These are phyloP conservation scores for Psephotus haematonotus DNA, from an alignment of 2,113 vertebrate species.

Conservation along the genomic window DNA sequence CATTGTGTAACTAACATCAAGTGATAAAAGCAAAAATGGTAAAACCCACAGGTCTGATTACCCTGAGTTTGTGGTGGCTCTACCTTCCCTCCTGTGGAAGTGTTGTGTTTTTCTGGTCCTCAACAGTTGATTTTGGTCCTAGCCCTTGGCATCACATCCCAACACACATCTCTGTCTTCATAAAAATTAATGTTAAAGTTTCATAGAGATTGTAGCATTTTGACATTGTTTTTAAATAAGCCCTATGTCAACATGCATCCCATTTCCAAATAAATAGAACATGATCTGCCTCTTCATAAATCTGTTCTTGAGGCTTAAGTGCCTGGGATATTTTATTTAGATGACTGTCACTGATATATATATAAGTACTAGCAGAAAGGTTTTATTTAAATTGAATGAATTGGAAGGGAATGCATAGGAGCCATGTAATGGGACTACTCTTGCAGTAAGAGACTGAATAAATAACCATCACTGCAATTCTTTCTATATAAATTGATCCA, in stretches of 20 bases:
- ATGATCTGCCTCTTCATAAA: slow-evolving; percentile 24
- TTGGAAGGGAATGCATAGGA: background rate
- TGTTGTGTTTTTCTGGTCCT: background rate
- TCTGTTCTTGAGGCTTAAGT: background rate
- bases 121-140: slow-evolving; percentile 42
- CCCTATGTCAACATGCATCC: slow-evolving; percentile 29
- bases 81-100: background rate
- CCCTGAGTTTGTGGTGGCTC: background rate
- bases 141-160: background rate
- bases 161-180: slow-evolving; percentile 29
- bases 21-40: background rate
- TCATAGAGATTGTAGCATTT: slow-evolving; percentile 70
- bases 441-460: slow-evolving; percentile 19
- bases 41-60: slow-evolving; percentile 12
- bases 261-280: slow-evolving; percentile 40
- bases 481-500: background rate
- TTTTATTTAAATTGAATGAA: slow-evolving; percentile 38
- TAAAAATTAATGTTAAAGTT: slow-evolving; percentile 66
- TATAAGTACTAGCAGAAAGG: background rate
- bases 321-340: slow-evolving; percentile 41
- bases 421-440: background rate
- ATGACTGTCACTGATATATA: background rate
- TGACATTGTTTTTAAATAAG: slow-evolving; percentile 68
- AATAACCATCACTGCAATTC: background rate
- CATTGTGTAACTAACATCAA: background rate